Evolutionary conservation across 2,797 vertebrate genomes (phyloP).

Genomic region (Enteromius anoplus): DNA sequence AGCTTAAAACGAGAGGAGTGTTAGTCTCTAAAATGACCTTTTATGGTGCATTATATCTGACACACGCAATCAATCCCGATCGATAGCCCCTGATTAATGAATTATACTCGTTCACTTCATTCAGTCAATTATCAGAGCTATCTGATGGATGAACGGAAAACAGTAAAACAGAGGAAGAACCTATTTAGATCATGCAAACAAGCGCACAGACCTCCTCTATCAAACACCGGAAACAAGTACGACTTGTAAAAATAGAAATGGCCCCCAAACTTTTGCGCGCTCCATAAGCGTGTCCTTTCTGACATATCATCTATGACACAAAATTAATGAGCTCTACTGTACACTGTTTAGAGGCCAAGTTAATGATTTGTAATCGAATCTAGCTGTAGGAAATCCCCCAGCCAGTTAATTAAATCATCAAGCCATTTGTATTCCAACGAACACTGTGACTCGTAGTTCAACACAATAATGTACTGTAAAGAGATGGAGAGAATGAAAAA

Average conservation of each 20-base stretch:
- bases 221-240: background rate
- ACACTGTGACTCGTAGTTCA: background rate
- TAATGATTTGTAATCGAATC: conserved; percentile 36
- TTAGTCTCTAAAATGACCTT: background rate
- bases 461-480: background rate
- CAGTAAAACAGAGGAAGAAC: background rate
- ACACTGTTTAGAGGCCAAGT: conserved; percentile 1
- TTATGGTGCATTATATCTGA: conserved; percentile 24
- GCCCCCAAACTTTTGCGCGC: background rate
- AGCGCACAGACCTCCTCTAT: background rate
- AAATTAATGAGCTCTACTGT: conserved; percentile 15
- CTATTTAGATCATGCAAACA: conserved; percentile 11
- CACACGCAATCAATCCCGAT: background rate
- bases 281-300: background rate
- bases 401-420: conserved; percentile 20
- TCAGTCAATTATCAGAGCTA: background rate
- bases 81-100: conserved; percentile 4
- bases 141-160: background rate
- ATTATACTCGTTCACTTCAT: conserved; percentile 7
- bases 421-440: background rate
- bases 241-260: background rate
- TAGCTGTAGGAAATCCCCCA: conserved; percentile 34
- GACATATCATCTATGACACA: background rate
- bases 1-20: conserved; percentile 9
- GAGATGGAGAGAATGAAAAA: conserved; percentile 23